Evolutionary conservation across 2,113 vertebrate species (phyloP).

Genomic region (Phrynosoma platyrhinos): DNA sequence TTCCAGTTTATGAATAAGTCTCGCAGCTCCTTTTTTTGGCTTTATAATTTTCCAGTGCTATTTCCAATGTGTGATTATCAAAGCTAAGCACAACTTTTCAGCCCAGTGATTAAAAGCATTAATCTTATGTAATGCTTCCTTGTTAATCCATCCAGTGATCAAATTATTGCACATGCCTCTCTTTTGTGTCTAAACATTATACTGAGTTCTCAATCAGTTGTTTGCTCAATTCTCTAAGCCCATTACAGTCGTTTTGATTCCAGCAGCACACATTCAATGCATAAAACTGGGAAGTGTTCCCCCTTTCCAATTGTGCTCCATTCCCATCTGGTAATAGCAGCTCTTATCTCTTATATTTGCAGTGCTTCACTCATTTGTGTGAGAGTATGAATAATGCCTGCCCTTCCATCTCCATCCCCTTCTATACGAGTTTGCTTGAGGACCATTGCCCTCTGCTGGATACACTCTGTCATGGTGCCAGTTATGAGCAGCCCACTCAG

Average conservation of each 20-base stretch:
- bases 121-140: background rate
- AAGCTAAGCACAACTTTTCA: background rate
- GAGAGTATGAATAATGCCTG: slow-evolving; percentile 68
- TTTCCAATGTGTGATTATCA: background rate
- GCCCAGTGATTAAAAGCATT: background rate
- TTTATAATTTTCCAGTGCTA: background rate
- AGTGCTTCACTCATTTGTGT: slow-evolving; percentile 79
- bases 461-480: slow-evolving; percentile 67
- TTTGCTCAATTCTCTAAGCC: background rate
- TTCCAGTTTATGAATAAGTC: background rate
- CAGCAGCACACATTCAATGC: background rate
- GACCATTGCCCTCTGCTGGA: slow-evolving; percentile 67
- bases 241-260: background rate
- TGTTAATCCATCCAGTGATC: background rate
- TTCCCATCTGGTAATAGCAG: background rate
- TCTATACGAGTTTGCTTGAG: slow-evolving; percentile 73
- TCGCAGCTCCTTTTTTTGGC: background rate
- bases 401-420: slow-evolving; percentile 59
- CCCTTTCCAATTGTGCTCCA: background rate
- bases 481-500: slow-evolving; percentile 53
- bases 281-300: background rate
- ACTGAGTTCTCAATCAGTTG: background rate
- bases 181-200: background rate
- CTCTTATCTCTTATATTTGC: slow-evolving; percentile 17
- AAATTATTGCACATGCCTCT: background rate